Conservation (phyloP, 2,797 vertebrate genomes). For the Diplodus sargus region DNA sequence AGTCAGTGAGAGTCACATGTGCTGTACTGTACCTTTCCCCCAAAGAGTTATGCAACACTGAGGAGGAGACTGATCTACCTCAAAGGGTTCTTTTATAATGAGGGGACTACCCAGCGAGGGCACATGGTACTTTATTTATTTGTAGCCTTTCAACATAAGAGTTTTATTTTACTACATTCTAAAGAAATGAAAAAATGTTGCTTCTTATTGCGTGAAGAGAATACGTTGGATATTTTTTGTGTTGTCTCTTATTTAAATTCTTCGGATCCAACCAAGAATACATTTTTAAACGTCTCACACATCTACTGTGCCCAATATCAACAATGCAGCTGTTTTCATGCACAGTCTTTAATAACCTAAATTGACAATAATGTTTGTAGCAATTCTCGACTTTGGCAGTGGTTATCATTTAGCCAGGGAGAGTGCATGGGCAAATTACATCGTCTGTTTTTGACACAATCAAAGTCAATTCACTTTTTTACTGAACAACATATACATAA, state of each 20-base stretch:
- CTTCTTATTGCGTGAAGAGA: background rate
- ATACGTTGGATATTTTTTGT: background rate
- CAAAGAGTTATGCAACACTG: conserved; percentile 3
- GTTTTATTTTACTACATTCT: conserved; percentile 25
- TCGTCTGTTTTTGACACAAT: background rate
- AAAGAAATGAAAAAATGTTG: conserved; percentile 1
- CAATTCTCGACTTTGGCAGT: background rate
- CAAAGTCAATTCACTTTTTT: background rate
- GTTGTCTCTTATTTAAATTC: background rate
- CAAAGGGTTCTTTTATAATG: conserved; percentile 40
- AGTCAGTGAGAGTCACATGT: background rate
- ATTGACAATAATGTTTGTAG: no score
- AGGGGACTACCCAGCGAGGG: conserved; percentile 2
- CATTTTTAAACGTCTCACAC: background rate
- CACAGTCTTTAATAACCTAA: background rate
- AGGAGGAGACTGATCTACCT: conserved; percentile 62
- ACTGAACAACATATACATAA: background rate
- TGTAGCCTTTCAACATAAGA: conserved; percentile 10
- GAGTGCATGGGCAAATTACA: background rate
- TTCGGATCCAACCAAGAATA: background rate
- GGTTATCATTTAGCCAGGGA: background rate
- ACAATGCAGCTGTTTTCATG: background rate
- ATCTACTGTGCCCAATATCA: background rate
- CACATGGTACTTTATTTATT: background rate
- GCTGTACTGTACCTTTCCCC: conserved; percentile 14